Evolutionary conservation across 2,888 invertebrate species (phyloP), one percentile per base, ranked within the genome.

Genomic region (Zele albiditarsus): DNA sequence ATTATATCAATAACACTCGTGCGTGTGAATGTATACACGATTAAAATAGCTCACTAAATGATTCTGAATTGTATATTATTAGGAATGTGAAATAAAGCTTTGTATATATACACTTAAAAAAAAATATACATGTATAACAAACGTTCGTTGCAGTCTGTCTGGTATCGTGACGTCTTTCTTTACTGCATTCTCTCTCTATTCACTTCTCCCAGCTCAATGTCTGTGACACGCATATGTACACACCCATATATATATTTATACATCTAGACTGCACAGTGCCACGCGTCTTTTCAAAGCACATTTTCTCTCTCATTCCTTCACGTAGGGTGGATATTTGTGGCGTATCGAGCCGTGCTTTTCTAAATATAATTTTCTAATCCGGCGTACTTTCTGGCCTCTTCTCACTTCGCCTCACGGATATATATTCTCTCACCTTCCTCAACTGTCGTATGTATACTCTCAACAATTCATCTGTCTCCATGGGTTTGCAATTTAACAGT

Each of bases 341-440:
- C 78, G 81, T 79, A 38, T 81, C 81, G 81, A 82, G 82, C 78
- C 80, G 80, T 79, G 84, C 80, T 81, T 81, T 66, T 78, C 86
- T 84, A 84, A 84, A 84, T 79, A 84, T 86, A 86, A 82, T 80
- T 77, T 73, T 81, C 80, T 81, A 81, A 84, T 83, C 78, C 80
- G 77, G 79, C 77, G 78, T 82, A 33, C 73, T 73, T 66, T 69
- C 66, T 74, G 69, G 75, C 74, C 57, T 71, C 67, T 75, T 75
- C 71, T 69, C 67, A 38, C 67, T 66, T 65, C 57, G n/a, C 67
- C 71, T 72, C 66, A 65, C 71, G 46, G 46, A 65, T 63, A 74
- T 77, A 62, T 65, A 70, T 42, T 66, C 60, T 20, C 38, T 33
- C 23, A 68, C 49, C 60, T 33, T 49, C 42, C 46, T 42, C 62